Percentiles rank a stretch among this genome's conserved stretches.
These are phyloP conservation scores for Chalcosyrphus nemorum DNA, from an alignment of 2,888 invertebrate genomes.

Conservation along the genomic window DNA sequence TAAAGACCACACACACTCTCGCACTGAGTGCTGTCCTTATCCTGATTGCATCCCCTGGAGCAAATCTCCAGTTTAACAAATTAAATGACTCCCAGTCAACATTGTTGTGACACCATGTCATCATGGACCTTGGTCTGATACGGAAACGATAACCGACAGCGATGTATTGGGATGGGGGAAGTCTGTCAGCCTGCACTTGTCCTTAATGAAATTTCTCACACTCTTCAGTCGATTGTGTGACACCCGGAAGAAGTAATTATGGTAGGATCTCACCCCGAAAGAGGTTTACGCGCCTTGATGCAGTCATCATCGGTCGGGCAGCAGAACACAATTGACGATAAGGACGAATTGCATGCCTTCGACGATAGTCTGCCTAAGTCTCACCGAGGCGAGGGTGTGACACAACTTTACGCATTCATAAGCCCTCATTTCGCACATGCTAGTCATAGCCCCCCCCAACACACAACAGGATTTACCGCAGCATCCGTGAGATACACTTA, in stretches of 20 bases:
- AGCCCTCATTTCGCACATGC: slow-evolving; percentile 49
- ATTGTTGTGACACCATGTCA: slow-evolving; percentile 71
- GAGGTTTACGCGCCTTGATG: slow-evolving; percentile 63
- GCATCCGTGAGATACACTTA: slow-evolving; percentile 69
- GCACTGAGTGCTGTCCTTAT: not conserved
- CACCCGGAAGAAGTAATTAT: slow-evolving; percentile 66
- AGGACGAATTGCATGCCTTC: slow-evolving; percentile 45
- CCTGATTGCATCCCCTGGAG: slow-evolving; percentile 50
- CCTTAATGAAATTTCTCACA: slow-evolving; percentile 66
- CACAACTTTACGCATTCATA: slow-evolving; percentile 68
- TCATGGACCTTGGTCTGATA: slow-evolving; percentile 22
- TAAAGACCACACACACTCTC: slow-evolving; percentile 48
- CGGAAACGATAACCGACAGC: slow-evolving; percentile 1
- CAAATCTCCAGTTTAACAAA: slow-evolving; percentile 81
- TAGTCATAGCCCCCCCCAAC: slow-evolving; percentile 27
- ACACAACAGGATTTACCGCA: slow-evolving; percentile 53
- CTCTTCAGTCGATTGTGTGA: slow-evolving; percentile 41
- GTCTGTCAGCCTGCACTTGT: slow-evolving; percentile 55
- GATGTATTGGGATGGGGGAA: not conserved
- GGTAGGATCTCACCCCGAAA: slow-evolving; percentile 23
- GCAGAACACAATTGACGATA: slow-evolving; percentile 23
- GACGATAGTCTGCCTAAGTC: slow-evolving; percentile 50
- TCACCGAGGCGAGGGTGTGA: slow-evolving; percentile 38
- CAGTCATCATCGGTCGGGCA: slow-evolving; percentile 56
- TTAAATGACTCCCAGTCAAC: slow-evolving; percentile 81